Evolutionary conservation across 2,797 vertebrate genomes (phyloP), one percentile per base, ranked within the genome.

Genomic region (Leucoraja ocellata): DNA sequence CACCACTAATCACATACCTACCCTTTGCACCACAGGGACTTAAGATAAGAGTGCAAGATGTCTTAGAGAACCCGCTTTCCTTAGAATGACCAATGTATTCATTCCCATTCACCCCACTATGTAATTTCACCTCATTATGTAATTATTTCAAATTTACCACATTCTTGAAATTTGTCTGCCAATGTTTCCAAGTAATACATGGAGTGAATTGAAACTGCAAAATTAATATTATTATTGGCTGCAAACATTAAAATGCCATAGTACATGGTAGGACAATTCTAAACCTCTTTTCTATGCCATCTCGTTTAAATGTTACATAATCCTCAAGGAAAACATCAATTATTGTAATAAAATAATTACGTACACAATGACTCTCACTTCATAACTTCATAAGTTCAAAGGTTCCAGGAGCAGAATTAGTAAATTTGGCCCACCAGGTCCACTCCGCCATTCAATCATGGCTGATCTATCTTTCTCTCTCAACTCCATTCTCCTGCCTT

Each of bases 121-220:
- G 13, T 63, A 86, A 86, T 86, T n/a, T 86, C 58, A 86, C 5
- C 58, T n/a, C 25, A 25, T 61, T 84, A 16, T 80, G 18, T 16
- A 80, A 16, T 46, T 21, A 80, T 83, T 83, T 46, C 80, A 83
- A 83, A 58, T 54, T 83, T 83, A 32, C 58, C n/a, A 86, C 83
- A 86, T 63, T 63, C 3, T 25, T 63, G 58, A 61, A 13, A 32
- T 1, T 3, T 32, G 28, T 86, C 61, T 5, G 13, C n/a, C 83
- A 86, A 18, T 32, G 1, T 25, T 61, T 2, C 54, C 10, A 84
- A 28, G 54, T 61, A 61, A 32, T 23, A 23, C 36, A 61, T 68
- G 18, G 36, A 68, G 21, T 68, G 21, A 39, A 90, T 23, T 73
- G 6, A 91, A 91, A 63, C 7, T 71, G 4, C 13, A 4, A 39